These are phyloP conservation scores for Notolabrus celidotus DNA, from an alignment of 2,797 vertebrate genomes.

Conservation along the genomic window DNA sequence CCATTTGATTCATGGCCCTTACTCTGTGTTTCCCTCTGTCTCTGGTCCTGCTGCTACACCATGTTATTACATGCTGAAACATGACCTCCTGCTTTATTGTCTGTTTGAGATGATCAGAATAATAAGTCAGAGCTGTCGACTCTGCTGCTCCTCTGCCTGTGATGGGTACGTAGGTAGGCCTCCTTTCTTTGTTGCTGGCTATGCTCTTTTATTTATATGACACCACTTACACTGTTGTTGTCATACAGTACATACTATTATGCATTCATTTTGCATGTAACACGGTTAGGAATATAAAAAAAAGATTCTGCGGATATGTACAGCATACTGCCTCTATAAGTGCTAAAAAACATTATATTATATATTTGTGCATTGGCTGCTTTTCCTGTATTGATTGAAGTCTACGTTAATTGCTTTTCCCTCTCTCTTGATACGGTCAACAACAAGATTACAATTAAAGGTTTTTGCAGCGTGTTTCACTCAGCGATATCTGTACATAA, in stretches of 20 bases:
- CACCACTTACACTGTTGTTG: slow-evolving; percentile 22
- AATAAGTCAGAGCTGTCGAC: slow-evolving; percentile 82
- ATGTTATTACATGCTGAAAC: slow-evolving; percentile 78
- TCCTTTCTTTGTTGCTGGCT: slow-evolving; percentile 45
- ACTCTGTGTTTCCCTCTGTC: slow-evolving; percentile 63
- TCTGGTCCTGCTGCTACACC: slow-evolving; percentile 76
- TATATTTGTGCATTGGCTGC: slow-evolving; percentile 51
- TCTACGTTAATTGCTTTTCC: slow-evolving; percentile 70
- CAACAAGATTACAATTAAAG: slow-evolving; percentile 73
- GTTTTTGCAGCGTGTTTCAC: slow-evolving; percentile 62
- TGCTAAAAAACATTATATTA: slow-evolving; percentile 38
- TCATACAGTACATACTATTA: slow-evolving; percentile 1
- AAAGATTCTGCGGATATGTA: slow-evolving; percentile 6
- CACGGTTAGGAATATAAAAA: slow-evolving; percentile 15
- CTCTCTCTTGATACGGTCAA: slow-evolving; percentile 66
- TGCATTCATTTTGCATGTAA: slow-evolving; percentile 9
- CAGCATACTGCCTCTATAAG: slow-evolving; percentile 31
- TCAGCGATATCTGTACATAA: slow-evolving; percentile 66
- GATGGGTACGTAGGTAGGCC: slow-evolving; percentile 60
- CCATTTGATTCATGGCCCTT: slow-evolving; percentile 82
- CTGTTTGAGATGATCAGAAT: slow-evolving; percentile 85
- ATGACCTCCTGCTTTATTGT: slow-evolving; percentile 83
- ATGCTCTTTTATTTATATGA: slow-evolving; percentile 42
- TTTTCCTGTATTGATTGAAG: slow-evolving; percentile 65
- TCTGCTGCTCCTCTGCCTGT: slow-evolving; percentile 63